Percentiles rank a stretch among this genome's conserved stretches.
phyloP scores from a whole-genome alignment of 2,797 vertebrate species.

The Sebastes nivosus region DNA sequence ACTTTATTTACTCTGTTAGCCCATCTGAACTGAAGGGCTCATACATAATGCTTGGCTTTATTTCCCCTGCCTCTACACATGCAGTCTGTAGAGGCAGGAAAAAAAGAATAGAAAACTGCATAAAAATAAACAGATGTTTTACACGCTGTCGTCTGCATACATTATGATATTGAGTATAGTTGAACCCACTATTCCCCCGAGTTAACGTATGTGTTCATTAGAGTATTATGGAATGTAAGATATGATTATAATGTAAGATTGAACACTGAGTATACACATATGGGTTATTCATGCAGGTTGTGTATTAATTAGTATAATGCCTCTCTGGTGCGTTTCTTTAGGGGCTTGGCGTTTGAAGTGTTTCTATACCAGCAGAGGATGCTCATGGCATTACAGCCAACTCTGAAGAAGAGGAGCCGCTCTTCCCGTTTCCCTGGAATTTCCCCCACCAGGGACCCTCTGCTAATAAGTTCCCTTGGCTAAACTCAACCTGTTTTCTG shows the following conservation, averaged over 20 bases:
- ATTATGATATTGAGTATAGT: slow-evolving; percentile 3
- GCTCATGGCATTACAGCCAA: slow-evolving; percentile 71
- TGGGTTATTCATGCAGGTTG: slow-evolving; percentile 67
- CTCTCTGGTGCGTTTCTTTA: slow-evolving; percentile 60
- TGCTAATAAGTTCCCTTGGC: slow-evolving; percentile 76
- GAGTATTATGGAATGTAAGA: slow-evolving; percentile 22
- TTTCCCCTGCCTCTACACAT: slow-evolving; percentile 27
- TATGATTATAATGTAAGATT: slow-evolving; percentile 32
- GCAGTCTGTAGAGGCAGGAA: neutral
- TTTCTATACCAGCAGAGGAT: slow-evolving; percentile 75
- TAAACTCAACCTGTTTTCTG: slow-evolving; percentile 67
- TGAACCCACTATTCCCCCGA: neutral
- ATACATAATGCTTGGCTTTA: slow-evolving; percentile 47
- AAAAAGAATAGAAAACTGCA: slow-evolving; percentile 12
- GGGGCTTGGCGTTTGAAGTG: slow-evolving; percentile 63
- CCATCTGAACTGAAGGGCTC: slow-evolving; percentile 17
- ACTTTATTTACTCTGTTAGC: slow-evolving; percentile 21
- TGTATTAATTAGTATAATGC: slow-evolving; percentile 62
- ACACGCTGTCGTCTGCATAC: slow-evolving; percentile 59
- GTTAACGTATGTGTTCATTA: slow-evolving; percentile 41
- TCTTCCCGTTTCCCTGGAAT: slow-evolving; percentile 55
- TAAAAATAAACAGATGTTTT: slow-evolving; percentile 40
- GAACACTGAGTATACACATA: slow-evolving; percentile 38
- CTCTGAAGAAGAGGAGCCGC: slow-evolving; percentile 39
- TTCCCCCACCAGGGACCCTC: slow-evolving; percentile 63